phyloP scores from a whole-genome alignment of 2,888 invertebrate species.

The Thereva unica region DNA sequence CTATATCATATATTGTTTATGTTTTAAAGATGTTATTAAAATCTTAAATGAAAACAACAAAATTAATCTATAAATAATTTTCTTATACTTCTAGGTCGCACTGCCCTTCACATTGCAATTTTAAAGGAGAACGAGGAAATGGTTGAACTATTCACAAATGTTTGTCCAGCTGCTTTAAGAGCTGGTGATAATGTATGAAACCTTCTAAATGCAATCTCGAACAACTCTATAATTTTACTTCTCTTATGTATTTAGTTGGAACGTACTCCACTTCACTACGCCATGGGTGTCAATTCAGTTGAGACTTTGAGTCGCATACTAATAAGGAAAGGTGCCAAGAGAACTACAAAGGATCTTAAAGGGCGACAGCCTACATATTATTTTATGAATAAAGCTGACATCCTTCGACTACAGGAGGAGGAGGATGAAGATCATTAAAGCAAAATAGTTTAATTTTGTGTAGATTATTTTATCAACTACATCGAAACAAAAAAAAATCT shows the following conservation, averaged over 20 bases:
- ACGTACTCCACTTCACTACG: constrained; percentile 85
- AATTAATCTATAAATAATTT: no score
- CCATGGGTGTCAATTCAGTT: constrained; percentile 85
- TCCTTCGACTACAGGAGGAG: constrained; percentile 81
- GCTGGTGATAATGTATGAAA: constrained; percentile 78
- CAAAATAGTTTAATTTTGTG: no score
- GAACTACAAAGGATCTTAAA: constrained; percentile 83
- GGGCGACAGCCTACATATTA: constrained; percentile 89
- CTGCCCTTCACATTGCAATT: constrained; percentile 84
- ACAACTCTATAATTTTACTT: neutral
- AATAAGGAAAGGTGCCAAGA: constrained; percentile 80
- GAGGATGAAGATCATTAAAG: constrained; percentile 64
- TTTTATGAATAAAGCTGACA: constrained; percentile 90
- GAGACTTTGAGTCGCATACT: constrained; percentile 79
- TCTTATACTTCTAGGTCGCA: constrained; percentile 65
- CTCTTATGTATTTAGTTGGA: constrained; percentile 67
- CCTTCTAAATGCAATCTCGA: constrained; percentile 50
- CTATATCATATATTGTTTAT: no score
- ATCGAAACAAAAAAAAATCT: no score
- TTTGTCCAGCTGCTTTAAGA: constrained; percentile 73
- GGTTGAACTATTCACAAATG: constrained; percentile 74
- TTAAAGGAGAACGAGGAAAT: constrained; percentile 81
- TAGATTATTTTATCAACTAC: no score
- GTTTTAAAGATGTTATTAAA: no score
- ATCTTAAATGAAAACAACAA: no score